Evolutionary conservation across 1,140 invertebrate species (phyloP).

Genomic region (Tetragonula clypearis): DNA sequence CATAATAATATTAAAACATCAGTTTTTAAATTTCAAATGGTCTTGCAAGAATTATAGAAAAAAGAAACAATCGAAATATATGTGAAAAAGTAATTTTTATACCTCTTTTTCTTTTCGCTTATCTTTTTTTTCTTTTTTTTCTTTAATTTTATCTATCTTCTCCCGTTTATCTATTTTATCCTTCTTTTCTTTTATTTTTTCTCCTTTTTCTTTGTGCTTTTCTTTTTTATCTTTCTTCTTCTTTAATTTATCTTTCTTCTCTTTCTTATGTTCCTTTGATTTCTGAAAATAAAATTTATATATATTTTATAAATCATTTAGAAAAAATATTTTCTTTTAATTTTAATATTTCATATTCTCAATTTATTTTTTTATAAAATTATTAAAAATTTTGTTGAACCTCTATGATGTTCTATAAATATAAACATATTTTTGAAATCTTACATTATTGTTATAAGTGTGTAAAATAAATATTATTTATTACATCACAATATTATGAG

Average conservation of each 20-base stretch:
- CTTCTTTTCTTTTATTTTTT: slow-evolving; percentile 85
- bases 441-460: no score
- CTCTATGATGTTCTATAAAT: no score
- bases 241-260: slow-evolving; percentile 88
- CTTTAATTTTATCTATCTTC: slow-evolving; percentile 84
- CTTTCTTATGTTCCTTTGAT: slow-evolving; percentile 87
- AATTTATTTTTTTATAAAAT: neutral
- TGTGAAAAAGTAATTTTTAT: slow-evolving; percentile 34
- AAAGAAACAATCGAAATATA: neutral
- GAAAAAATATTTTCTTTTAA: neutral
- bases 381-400: neutral
- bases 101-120: slow-evolving; percentile 84
- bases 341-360: neutral
- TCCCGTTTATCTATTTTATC: slow-evolving; percentile 82
- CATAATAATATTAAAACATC: neutral
- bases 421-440: no score
- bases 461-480: no score
- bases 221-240: slow-evolving; percentile 91
- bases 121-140: slow-evolving; percentile 82
- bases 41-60: neutral
- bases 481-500: no score
- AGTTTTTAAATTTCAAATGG: neutral
- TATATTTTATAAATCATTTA: slow-evolving; percentile 10
- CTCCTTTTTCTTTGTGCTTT: slow-evolving; percentile 85
- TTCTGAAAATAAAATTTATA: slow-evolving; percentile 80